These are phyloP conservation scores for Huso huso DNA, from an alignment of 2,797 vertebrate genomes.

Conservation along the genomic window DNA sequence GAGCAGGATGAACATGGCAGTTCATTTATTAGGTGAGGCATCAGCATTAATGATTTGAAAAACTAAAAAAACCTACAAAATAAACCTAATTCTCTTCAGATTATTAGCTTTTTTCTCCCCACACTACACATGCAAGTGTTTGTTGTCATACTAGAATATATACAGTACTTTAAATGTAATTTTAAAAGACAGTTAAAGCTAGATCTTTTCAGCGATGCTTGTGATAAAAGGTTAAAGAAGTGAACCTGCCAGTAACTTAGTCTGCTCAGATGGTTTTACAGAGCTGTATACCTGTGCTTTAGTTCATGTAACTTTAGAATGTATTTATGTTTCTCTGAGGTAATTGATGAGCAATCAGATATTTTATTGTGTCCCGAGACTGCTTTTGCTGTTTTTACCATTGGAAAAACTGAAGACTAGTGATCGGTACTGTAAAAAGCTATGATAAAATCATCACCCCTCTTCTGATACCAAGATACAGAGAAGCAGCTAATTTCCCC, in stretches of 20 bases:
- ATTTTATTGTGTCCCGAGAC: not conserved
- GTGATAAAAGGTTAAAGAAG: not conserved
- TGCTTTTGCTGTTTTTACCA: not conserved
- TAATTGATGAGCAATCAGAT: not conserved
- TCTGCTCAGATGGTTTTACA: not conserved
- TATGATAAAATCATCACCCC: conserved; percentile 1
- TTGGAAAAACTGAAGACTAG: not conserved
- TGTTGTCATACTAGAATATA: no score
- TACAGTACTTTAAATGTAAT: no score
- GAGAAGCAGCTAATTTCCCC: no score
- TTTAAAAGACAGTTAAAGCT: no score
- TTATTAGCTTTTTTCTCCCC: no score
- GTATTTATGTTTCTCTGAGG: not conserved
- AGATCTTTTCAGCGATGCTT: no score
- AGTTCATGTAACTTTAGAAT: not conserved
- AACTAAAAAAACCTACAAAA: no score
- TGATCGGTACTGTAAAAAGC: not conserved
- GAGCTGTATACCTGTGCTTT: not conserved
- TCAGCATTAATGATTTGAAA: no score
- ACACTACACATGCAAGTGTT: no score
- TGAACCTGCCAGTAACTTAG: not conserved
- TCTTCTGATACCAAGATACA: not conserved
- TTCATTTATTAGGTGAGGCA: no score
- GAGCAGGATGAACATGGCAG: no score
- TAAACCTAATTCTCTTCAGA: no score